Evolutionary conservation across 2,888 invertebrate species (phyloP), one percentile per base, ranked within the genome.

Genomic region (Gymnosoma rotundatum): DNA sequence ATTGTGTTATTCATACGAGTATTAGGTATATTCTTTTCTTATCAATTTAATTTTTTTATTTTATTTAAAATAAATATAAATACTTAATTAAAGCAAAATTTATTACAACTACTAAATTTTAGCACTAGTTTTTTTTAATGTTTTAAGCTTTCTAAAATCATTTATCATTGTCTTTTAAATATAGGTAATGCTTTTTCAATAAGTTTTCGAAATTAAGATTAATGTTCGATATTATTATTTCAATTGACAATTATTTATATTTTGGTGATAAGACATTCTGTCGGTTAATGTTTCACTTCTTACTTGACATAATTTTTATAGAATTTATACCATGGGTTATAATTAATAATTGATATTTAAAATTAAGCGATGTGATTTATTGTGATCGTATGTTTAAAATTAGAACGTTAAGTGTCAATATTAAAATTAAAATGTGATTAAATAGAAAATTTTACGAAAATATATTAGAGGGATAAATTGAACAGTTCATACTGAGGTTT

Each of bases 161-260:
- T 70, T 61, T 70, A 70, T 69, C 63, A 70, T 61, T 61, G 61
- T 78, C 75, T 63, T 8, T 25, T 70, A 21, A 36, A 63, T 38
- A 25, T 70, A 72, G n/a, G n/a, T n/a, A n/a, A 72, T 72, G 48
- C 25, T 58, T 5, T 50, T 72, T 78, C 7, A 67, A 70, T 58
- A 56, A 48, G 50, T 56, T 38, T 63, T 36, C 10, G 21, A 64
- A 78, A 70, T 48, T 61, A 42, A 48, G 48, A 36, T 25, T 12
- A 42, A 42, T 25, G 18, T 25, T 60, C 20, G 20, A 10, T 10
- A 45, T 2, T 20, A 20, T 66, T 1, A 50, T 20, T 42, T 50
- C 2, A 14, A 21, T 54, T 21, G 61, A 16, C 21, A 52, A 36
- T 45, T 38, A 16, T 16, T 48, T 50, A n/a, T 42, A 12, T 60